Conservation (phyloP, 2,888 invertebrate species). For the Lysandra coridon region DNA sequence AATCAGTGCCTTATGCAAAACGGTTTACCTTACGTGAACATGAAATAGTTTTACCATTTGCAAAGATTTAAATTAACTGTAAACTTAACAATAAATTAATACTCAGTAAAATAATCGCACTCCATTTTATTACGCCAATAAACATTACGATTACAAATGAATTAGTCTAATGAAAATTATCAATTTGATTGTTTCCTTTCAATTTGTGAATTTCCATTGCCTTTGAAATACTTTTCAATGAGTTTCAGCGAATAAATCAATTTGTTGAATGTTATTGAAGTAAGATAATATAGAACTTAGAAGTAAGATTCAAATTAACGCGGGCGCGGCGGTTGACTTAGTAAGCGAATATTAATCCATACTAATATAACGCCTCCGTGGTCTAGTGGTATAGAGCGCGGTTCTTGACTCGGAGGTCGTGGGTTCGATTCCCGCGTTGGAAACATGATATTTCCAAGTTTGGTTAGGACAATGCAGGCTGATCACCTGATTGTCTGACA, state of each 20-base stretch:
- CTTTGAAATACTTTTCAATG: neutral
- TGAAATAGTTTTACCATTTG: too few relatives aligned
- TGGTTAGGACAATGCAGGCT: too few relatives aligned
- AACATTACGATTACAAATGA: neutral
- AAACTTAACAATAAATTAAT: neutral
- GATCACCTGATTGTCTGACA: too few relatives aligned
- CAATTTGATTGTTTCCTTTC: conserved; percentile 1
- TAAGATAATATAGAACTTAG: too few relatives aligned
- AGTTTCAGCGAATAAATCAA: neutral
- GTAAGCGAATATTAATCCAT: neutral
- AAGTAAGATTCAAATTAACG: neutral
- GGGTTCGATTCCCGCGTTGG: too few relatives aligned
- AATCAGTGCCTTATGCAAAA: too few relatives aligned
- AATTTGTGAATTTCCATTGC: neutral
- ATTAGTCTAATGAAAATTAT: neutral
- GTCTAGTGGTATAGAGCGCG: too few relatives aligned
- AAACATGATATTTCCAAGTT: too few relatives aligned
- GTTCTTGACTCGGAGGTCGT: too few relatives aligned
- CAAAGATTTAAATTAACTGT: neutral
- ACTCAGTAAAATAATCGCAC: neutral
- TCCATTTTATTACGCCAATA: neutral
- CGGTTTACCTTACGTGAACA: too few relatives aligned
- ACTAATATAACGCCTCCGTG: too few relatives aligned
- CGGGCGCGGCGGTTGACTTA: neutral
- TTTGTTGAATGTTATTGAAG: neutral